Evolutionary conservation across 2,888 invertebrate species (phyloP).

Genomic region (Lypha dubia): DNA sequence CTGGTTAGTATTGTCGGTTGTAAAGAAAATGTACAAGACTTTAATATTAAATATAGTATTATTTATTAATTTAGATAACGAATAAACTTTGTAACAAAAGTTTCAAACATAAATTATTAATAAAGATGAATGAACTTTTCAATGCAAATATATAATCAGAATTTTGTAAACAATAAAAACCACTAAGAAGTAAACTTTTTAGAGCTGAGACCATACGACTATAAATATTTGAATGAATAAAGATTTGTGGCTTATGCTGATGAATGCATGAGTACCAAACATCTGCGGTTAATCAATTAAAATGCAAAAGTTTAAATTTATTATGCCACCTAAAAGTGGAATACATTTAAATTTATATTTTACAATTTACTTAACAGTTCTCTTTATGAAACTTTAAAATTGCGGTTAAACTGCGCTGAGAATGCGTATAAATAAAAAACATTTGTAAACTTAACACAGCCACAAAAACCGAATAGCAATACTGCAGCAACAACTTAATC

Average conservation of each 20-base stretch:
- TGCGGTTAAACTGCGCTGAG: constrained; percentile 38
- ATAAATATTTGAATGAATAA: background rate
- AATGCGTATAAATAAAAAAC: constrained; percentile 23
- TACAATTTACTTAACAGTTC: constrained; percentile 6
- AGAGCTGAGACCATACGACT: background rate
- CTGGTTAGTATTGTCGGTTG: constrained; percentile 56
- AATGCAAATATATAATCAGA: constrained; percentile 53
- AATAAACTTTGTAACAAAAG: constrained; percentile 37
- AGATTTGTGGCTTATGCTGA: constrained; percentile 31
- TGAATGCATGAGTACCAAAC: background rate
- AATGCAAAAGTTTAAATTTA: constrained; percentile 41
- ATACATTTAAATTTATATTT: constrained; percentile 19
- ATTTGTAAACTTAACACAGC: background rate
- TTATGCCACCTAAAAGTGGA: background rate
- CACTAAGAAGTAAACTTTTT: background rate
- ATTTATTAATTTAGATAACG: constrained; percentile 40
- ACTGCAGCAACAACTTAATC: constrained; percentile 26
- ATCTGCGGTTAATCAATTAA: constrained; percentile 39
- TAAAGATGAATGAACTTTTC: constrained; percentile 66
- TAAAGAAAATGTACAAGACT: background rate
- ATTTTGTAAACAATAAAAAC: constrained; percentile 33
- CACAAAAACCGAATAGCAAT: constrained; percentile 2
- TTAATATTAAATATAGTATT: constrained; percentile 14
- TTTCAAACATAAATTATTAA: background rate
- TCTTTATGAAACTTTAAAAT: constrained; percentile 1